These are phyloP conservation scores for Podarcis lilfordi DNA, from an alignment of 2,797 vertebrate species.

Conservation along the genomic window DNA sequence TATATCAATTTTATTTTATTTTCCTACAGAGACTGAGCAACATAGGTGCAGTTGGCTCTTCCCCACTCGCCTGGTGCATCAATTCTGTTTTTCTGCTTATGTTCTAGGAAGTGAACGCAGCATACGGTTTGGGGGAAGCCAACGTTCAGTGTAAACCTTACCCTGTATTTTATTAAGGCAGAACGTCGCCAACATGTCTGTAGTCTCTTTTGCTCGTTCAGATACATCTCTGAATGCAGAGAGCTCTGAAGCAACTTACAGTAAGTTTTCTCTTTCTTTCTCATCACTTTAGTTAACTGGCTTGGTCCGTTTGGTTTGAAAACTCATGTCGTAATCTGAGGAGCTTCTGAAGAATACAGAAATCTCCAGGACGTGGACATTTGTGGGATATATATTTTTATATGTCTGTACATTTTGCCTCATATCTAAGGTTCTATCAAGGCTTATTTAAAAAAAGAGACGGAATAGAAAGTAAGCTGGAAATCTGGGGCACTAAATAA, in stretches of 20 bases:
- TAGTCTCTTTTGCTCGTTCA: constrained; percentile 32
- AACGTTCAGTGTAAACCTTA: constrained; percentile 1
- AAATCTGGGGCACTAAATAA: too few relatives aligned
- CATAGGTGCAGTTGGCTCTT: not conserved
- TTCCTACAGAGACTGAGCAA: not conserved
- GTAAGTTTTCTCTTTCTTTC: constrained; percentile 43
- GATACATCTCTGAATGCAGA: constrained; percentile 9
- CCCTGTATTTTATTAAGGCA: constrained; percentile 12
- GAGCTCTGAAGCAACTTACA: constrained; percentile 34
- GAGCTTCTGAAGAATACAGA: not conserved
- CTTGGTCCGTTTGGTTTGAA: not conserved
- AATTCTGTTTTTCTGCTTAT: constrained; percentile 22
- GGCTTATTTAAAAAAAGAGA: too few relatives aligned
- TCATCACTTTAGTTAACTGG: constrained; percentile 8
- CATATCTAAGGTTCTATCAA: too few relatives aligned
- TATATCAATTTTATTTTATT: not conserved
- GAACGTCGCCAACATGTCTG: constrained; percentile 45
- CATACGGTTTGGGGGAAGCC: constrained; percentile 14
- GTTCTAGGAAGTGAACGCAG: constrained; percentile 45
- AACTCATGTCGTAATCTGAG: not conserved
- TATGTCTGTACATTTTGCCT: too few relatives aligned
- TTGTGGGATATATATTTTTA: not conserved
- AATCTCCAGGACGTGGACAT: not conserved
- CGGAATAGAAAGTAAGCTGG: too few relatives aligned
- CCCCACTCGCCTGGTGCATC: not conserved